Evolutionary conservation across 1,140 invertebrate genomes (phyloP).

Genomic region (Spodoptera litura): DNA sequence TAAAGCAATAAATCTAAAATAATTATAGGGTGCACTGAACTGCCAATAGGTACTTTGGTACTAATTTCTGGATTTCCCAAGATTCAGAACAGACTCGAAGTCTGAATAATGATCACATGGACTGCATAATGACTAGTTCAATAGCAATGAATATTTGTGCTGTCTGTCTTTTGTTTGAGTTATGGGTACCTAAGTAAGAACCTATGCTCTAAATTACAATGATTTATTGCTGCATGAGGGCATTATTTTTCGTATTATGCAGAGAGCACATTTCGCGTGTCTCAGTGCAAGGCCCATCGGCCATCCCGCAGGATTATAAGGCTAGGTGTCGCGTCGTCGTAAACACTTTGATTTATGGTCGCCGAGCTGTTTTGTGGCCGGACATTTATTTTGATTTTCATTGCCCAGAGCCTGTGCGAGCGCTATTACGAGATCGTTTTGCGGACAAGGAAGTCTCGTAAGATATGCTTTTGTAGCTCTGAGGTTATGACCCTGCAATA

Average conservation of each 20-base stretch:
- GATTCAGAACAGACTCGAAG: background rate
- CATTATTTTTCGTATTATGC: slow-evolving; percentile 54
- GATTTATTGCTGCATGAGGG: slow-evolving; percentile 48
- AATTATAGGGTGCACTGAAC: background rate
- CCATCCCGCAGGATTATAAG: slow-evolving; percentile 47
- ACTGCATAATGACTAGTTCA: slow-evolving; percentile 12
- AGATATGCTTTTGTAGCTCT: slow-evolving; percentile 26
- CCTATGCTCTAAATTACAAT: slow-evolving; percentile 57
- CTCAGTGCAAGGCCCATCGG: slow-evolving; percentile 14
- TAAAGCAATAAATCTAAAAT: no score
- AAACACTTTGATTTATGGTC: slow-evolving; percentile 64
- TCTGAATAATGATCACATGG: background rate
- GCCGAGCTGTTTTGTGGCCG: slow-evolving; percentile 54
- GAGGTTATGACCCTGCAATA: slow-evolving; percentile 27
- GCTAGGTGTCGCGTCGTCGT: slow-evolving; percentile 52
- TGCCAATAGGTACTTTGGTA: background rate
- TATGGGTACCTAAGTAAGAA: slow-evolving; percentile 23
- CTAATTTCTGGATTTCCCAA: background rate
- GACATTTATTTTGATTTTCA: slow-evolving; percentile 58
- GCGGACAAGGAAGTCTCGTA: slow-evolving; percentile 26
- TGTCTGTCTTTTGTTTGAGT: background rate
- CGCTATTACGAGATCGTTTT: slow-evolving; percentile 44
- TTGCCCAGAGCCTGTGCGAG: slow-evolving; percentile 42
- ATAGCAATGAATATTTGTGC: slow-evolving; percentile 1
- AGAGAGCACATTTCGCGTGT: slow-evolving; percentile 30